These are phyloP conservation scores for Helarctos malayanus DNA, from an alignment of 2,797 vertebrate genomes.

Conservation along the genomic window DNA sequence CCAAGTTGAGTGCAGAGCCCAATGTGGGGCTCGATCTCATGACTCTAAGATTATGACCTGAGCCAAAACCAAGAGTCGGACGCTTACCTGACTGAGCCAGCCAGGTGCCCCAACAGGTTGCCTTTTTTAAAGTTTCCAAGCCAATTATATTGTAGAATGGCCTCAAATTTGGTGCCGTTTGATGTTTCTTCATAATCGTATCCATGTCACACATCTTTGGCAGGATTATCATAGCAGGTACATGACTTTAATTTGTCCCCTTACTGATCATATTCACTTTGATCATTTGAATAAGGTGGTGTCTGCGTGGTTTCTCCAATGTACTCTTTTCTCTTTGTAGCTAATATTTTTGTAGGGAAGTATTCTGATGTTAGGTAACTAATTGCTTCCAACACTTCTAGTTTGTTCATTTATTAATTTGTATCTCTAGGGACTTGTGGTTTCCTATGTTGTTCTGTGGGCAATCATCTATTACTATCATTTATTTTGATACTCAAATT, in stretches of 20 bases:
- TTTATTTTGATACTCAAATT: neutral
- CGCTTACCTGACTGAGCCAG: neutral
- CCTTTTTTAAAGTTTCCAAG: slow-evolving; percentile 5
- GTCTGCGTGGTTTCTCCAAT: neutral
- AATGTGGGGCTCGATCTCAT: neutral
- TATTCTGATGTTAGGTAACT: neutral
- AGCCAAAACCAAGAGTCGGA: neutral
- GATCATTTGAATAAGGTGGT: neutral
- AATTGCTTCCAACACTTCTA: neutral
- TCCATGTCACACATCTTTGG: neutral
- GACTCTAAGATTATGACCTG: neutral
- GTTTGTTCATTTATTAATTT: slow-evolving; percentile 3
- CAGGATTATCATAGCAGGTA: slow-evolving; percentile 1
- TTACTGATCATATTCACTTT: neutral
- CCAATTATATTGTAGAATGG: neutral
- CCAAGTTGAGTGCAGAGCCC: neutral
- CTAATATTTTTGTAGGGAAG: neutral
- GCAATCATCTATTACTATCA: neutral
- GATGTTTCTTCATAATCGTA: neutral
- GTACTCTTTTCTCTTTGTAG: neutral
- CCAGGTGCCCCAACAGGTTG: neutral
- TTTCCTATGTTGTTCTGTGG: neutral
- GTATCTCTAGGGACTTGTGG: neutral
- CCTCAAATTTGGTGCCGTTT: neutral
- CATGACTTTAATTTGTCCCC: neutral